Conservation (phyloP, 2,888 invertebrate genomes). For the Bimastos eiseni region DNA sequence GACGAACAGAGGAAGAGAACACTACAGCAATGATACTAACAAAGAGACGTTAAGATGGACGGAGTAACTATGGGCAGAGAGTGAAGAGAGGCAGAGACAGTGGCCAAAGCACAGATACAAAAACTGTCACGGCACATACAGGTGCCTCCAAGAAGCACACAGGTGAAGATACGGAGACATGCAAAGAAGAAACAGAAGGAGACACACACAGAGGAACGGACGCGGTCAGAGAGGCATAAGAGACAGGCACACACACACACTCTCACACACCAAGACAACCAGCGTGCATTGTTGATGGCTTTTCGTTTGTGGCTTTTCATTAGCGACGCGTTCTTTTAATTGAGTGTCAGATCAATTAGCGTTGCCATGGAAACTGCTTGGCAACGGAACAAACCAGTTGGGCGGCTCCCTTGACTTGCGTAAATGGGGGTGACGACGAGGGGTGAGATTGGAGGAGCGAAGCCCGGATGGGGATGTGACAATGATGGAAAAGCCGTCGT, state of each 20-base stretch:
- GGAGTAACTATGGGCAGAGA: too few species aligned
- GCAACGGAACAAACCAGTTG: background rate
- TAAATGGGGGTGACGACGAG: background rate
- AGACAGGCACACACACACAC: background rate
- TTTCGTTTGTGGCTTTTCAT: background rate
- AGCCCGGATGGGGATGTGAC: background rate
- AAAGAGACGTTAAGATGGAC: background rate
- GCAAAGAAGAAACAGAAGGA: background rate
- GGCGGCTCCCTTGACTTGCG: background rate
- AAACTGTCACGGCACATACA: too few species aligned
- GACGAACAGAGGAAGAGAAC: background rate
- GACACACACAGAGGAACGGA: background rate
- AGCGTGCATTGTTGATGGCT: background rate
- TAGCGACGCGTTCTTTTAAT: slow-evolving; percentile 2
- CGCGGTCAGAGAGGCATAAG: background rate
- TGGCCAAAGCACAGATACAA: too few species aligned
- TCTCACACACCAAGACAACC: background rate
- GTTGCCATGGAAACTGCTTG: background rate
- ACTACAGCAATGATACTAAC: background rate
- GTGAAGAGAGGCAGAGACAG: too few species aligned
- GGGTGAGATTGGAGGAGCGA: background rate
- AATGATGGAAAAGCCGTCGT: background rate
- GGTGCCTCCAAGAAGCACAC: background rate
- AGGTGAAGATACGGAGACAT: background rate
- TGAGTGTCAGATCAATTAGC: background rate